A percentile compares a stretch with the other conserved stretches of the same genome.
Conservation (phyloP, 2,888 invertebrate species). For the Crioceris asparagi region DNA sequence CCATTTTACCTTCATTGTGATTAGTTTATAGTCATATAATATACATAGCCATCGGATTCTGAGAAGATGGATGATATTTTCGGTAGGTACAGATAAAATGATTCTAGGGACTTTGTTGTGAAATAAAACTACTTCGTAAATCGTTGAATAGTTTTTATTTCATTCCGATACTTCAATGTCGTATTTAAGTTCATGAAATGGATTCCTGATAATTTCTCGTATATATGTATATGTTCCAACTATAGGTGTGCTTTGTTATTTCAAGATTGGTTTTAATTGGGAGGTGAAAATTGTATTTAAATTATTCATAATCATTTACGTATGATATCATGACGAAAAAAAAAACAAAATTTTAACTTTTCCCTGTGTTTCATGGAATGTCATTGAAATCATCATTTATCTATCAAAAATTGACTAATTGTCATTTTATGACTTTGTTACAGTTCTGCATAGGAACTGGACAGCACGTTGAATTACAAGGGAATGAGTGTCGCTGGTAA, state of each 20-base stretch:
- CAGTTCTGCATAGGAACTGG: constrained; percentile 27
- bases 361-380: constrained; percentile 7
- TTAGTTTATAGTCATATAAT: constrained; percentile 12
- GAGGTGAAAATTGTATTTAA: no score
- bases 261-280: no score
- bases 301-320: no score
- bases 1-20: constrained; percentile 13
- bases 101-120: constrained; percentile 17
- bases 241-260: no score
- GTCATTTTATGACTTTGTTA: constrained; percentile 25
- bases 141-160: constrained; percentile 30
- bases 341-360: background rate
- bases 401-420: constrained; percentile 7
- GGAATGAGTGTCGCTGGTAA: constrained; percentile 41
- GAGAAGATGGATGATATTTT: constrained; percentile 20
- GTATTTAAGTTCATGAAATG: constrained; percentile 29
- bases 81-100: constrained; percentile 20
- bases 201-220: constrained; percentile 27
- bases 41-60: constrained; percentile 7
- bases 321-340: background rate
- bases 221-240: constrained; percentile 4
- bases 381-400: constrained; percentile 18
- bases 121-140: constrained; percentile 25
- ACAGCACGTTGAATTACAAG: constrained; percentile 33
- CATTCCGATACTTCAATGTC: constrained; percentile 31